Evolutionary conservation across 2,888 invertebrate species (phyloP).

Genomic region (Homarus gammarus): DNA sequence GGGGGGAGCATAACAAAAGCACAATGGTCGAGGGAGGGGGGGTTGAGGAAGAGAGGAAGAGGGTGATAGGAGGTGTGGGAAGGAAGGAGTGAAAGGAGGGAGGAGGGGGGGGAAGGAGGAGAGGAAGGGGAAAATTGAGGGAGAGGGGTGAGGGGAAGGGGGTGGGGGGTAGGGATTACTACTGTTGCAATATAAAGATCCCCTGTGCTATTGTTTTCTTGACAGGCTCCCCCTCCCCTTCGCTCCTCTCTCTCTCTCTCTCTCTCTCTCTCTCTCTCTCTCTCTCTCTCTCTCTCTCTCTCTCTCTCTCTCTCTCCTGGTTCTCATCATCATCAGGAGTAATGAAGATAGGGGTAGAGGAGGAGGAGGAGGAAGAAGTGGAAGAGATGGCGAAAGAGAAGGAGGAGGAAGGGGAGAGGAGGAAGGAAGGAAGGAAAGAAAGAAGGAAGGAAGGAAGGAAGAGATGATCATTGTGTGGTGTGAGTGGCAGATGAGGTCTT

Average conservation of each 20-base stretch:
- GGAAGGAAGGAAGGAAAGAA: constrained; percentile 2
- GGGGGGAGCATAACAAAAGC: no score
- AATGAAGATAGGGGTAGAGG: background rate
- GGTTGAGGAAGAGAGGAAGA: background rate
- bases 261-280: constrained; percentile 22
- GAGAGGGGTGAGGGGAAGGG: no score
- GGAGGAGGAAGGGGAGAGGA: constrained; percentile 15
- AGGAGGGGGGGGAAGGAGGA: background rate
- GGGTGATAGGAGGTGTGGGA: no score
- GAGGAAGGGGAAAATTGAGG: no score
- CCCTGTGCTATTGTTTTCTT: no score
- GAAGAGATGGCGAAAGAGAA: background rate
- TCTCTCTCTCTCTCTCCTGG: no score
- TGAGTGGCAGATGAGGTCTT: no score
- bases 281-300: background rate
- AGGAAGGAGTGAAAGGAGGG: background rate
- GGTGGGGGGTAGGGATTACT: no score
- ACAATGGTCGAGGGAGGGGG: no score
- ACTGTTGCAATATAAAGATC: no score
- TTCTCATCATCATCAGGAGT: no score
- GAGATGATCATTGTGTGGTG: background rate
- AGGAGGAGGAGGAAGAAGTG: background rate
- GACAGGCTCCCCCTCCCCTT: background rate
- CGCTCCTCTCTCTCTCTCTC: constrained; percentile 12
- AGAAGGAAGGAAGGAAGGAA: background rate